Base-by-base conservation (phyloP, 2,113 vertebrate species). In the Corydoras maculifer region DNA sequence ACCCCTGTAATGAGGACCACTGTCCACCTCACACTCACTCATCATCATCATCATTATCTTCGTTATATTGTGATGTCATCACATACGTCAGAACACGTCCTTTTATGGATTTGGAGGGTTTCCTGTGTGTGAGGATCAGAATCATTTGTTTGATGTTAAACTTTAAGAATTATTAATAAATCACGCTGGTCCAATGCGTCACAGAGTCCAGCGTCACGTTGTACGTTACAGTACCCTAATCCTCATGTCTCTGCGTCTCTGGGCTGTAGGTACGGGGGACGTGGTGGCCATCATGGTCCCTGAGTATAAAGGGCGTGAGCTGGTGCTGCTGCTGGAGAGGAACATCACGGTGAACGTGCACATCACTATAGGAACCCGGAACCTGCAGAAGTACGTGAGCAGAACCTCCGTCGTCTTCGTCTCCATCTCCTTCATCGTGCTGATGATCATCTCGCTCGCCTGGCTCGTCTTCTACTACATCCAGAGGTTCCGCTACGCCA, bases 381-480 rank as follows among this genome's bases (percentile, higher is more conserved):
- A 99, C 89, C 81, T 99, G 84, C 97, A 99, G 90, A 98, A 98
- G 84, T 98, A 96, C 0, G 96, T 99, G 84, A 98, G 95, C 91
- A 87, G 96, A 62, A 99, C 96, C 0, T 99, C 97, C 0, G 97
- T 99, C 9, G 97, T 99, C 65, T 99, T 99, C 2, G 95, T 98
- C 66, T 98, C 96, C 86, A 98, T 99, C 90, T 98, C 95, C 86
- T 98, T 98, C 90, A 98, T 99, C 67, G 92, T 99, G 72, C 88
- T 99, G 80, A 99, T 99, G 96, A 99, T 97, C 88, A 98, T 98
- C 86, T 99, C 97, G 0, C 88, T 98, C 62, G 96, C 97, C 0
- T 98, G 95, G 96, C 92, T 99, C 48, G 94, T 98, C 87, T 98
- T 99, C 88, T 99, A 99, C 83, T 99, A 99, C 79, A 98, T 99